Evolutionary conservation across 1,140 invertebrate genomes (phyloP).

Genomic region (Bombus superbus): DNA sequence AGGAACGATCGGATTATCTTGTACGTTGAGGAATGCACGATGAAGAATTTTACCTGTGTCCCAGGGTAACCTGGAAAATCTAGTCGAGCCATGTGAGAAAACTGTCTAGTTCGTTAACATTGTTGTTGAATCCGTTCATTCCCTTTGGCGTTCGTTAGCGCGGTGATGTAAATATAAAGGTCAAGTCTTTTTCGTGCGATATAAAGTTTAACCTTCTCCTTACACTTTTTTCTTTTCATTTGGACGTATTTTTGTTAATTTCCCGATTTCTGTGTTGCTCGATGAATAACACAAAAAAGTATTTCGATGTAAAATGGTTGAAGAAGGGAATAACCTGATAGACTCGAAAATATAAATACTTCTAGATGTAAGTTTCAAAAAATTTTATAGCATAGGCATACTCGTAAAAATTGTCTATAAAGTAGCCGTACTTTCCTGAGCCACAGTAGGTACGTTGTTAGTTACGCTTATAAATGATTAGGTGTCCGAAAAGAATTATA

Average conservation of each 20-base stretch:
- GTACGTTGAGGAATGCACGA: not conserved
- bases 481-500: not conserved
- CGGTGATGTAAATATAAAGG: not conserved
- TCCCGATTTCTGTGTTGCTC: too few relatives aligned
- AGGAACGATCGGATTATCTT: constrained; percentile 25
- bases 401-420: not conserved
- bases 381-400: too few relatives aligned
- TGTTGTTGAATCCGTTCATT: not conserved
- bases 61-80: not conserved
- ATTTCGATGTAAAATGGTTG: too few relatives aligned
- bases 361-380: too few relatives aligned
- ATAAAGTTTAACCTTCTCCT: not conserved
- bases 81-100: constrained; percentile 11
- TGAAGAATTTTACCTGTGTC: constrained; percentile 1
- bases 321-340: too few relatives aligned
- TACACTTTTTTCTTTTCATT: too few relatives aligned
- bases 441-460: not conserved
- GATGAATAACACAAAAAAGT: too few relatives aligned
- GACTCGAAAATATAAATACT: too few relatives aligned
- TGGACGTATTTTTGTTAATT: too few relatives aligned
- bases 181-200: not conserved
- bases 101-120: constrained; percentile 1
- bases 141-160: not conserved
- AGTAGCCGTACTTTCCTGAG: not conserved
- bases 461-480: not conserved